Evolutionary conservation across 2,888 invertebrate genomes (phyloP).

Genomic region (Xanthorhoe designata): DNA sequence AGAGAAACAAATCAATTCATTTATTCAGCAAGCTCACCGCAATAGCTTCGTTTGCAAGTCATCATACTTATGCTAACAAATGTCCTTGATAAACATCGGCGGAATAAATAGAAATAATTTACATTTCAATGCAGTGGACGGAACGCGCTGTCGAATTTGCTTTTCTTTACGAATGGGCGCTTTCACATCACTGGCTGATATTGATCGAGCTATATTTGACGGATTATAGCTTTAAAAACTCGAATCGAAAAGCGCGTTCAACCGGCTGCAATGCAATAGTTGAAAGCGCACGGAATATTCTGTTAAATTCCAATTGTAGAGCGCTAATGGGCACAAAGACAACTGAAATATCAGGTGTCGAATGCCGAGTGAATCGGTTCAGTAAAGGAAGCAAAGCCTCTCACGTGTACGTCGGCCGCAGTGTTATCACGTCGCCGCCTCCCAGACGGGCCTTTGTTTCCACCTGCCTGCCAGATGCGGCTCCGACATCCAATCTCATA

Average conservation of each 20-base stretch:
- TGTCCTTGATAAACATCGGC: constrained; percentile 41
- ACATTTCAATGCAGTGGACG: constrained; percentile 41
- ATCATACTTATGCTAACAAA: constrained; percentile 46
- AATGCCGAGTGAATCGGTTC: constrained; percentile 49
- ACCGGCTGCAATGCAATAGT: constrained; percentile 17
- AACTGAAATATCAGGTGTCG: constrained; percentile 41
- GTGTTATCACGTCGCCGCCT: constrained; percentile 61
- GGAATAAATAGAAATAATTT: constrained; percentile 44
- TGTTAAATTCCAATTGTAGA: constrained; percentile 17
- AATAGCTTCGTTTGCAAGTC: constrained; percentile 50
- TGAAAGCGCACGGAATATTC: constrained; percentile 3
- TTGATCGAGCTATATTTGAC: constrained; percentile 23
- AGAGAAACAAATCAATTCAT: constrained; percentile 46
- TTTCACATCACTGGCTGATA: constrained; percentile 25
- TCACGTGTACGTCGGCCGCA: constrained; percentile 63
- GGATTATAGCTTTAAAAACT: constrained; percentile 18
- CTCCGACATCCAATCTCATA: constrained; percentile 53
- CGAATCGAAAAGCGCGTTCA: constrained; percentile 14
- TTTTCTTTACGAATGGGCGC: constrained; percentile 32
- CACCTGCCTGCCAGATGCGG: constrained; percentile 64
- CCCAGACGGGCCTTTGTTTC: constrained; percentile 61
- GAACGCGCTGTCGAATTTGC: constrained; percentile 30
- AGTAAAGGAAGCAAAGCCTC: constrained; percentile 46
- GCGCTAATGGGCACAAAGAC: constrained; percentile 23
- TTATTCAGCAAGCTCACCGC: constrained; percentile 49